These are phyloP conservation scores for Cladopsammia gracilis DNA, from an alignment of 64 coral and sea anemone genomes.

Conservation along the genomic window DNA sequence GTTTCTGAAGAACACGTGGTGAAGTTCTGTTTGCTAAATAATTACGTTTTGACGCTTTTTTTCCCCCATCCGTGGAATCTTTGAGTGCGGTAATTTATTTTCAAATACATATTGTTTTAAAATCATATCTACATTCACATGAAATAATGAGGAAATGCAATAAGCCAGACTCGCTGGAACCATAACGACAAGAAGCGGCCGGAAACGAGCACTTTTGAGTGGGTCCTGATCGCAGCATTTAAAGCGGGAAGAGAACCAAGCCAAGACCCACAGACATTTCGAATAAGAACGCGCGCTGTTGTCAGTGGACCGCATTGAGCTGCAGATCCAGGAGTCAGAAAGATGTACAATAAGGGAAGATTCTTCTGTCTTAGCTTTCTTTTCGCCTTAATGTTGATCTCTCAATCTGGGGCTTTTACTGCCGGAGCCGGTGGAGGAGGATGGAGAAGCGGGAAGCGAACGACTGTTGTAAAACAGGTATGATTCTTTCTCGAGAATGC, in stretches of 20 bases:
- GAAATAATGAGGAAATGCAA: constrained; percentile 33
- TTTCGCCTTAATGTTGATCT: not conserved
- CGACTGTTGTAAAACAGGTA: not conserved
- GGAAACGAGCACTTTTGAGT: constrained; percentile 2
- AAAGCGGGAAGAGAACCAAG: not conserved
- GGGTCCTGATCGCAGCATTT: not conserved
- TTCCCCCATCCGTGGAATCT: not conserved
- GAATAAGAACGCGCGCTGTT: not conserved
- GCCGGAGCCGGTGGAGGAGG: constrained; percentile 31
- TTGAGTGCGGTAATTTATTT: not conserved
- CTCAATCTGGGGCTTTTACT: constrained; percentile 7
- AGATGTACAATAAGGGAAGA: not conserved
- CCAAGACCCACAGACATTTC: not conserved
- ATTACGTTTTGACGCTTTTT: not conserved
- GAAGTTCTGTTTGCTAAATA: not conserved
- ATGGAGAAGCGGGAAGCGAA: not conserved
- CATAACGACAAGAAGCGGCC: constrained; percentile 11
- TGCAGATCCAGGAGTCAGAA: not conserved
- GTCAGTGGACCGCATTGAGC: not conserved
- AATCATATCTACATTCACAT: constrained; percentile 7
- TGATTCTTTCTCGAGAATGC: not conserved
- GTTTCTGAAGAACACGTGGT: no score
- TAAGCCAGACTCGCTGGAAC: not conserved
- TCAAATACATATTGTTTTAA: not conserved
- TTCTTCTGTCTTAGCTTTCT: not conserved